Percentiles rank a stretch among this genome's conserved stretches.
Conservation (phyloP, 2,797 vertebrate species). For the Valencia hispanica region DNA sequence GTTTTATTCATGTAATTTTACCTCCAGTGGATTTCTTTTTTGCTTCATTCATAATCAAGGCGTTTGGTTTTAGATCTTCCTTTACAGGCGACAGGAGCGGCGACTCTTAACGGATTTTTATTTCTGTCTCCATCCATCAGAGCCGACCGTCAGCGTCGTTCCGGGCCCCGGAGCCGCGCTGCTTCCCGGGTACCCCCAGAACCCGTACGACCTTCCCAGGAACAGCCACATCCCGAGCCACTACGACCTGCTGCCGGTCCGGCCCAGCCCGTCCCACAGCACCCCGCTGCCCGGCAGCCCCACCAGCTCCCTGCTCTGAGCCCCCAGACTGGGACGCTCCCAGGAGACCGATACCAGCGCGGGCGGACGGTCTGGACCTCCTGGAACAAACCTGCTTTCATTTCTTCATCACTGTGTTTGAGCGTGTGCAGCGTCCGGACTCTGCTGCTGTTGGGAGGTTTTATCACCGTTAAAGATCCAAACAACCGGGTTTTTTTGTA, state of each 20-base stretch:
- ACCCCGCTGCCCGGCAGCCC: conserved; percentile 84
- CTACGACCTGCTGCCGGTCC: conserved; percentile 93
- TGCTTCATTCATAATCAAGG: no score
- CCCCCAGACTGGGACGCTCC: not conserved
- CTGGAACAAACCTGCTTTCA: conserved; percentile 1
- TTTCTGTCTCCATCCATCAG: conserved; percentile 71
- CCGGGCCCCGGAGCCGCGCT: conserved; percentile 80
- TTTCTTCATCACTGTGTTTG: not conserved
- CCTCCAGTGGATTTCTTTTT: no score
- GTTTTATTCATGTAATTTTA: no score
- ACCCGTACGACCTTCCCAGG: conserved; percentile 91
- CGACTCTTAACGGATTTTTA: not conserved
- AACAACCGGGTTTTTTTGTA: not conserved
- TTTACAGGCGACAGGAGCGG: no score
- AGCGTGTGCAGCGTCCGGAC: not conserved
- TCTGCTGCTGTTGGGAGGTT: conserved; percentile 18
- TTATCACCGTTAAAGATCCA: conserved; percentile 34
- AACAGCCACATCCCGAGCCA: conserved; percentile 97
- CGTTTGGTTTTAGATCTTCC: no score
- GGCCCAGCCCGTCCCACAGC: conserved; percentile 85
- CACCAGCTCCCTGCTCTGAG: conserved; percentile 85
- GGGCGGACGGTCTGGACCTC: conserved; percentile 7
- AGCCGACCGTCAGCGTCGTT: conserved; percentile 91
- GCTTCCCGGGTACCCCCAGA: conserved; percentile 87
- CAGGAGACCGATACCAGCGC: not conserved